These are phyloP conservation scores for Pocillopora damicornis DNA, from an alignment of 64 coral and sea anemone species.

Conservation along the genomic window DNA sequence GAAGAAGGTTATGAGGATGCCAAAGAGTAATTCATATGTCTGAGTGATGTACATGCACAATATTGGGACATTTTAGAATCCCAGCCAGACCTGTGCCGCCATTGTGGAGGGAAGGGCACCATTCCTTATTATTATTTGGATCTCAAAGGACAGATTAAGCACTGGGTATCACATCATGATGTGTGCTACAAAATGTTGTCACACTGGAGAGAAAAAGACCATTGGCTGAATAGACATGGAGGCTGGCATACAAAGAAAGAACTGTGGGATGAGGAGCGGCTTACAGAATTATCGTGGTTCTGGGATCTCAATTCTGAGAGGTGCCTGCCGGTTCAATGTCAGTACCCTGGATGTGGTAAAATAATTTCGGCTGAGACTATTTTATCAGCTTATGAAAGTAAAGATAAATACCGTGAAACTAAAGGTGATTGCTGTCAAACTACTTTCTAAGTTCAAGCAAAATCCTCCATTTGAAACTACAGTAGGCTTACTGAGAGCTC, in stretches of 20 bases:
- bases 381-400: background rate
- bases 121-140: constrained; percentile 73
- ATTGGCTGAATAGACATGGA: constrained; percentile 60
- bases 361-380: constrained; percentile 32
- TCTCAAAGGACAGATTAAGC: constrained; percentile 70
- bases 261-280: constrained; percentile 71
- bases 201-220: constrained; percentile 78
- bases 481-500: no score
- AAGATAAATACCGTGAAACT: no score
- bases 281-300: constrained; percentile 70
- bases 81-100: constrained; percentile 12
- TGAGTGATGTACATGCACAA: constrained; percentile 39
- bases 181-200: constrained; percentile 65
- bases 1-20: constrained; percentile 60
- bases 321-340: constrained; percentile 35
- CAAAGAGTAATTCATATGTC: constrained; percentile 60
- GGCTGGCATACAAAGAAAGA: constrained; percentile 54
- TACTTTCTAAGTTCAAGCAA: no score
- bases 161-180: constrained; percentile 39
- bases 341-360: background rate
- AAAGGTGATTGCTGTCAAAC: no score
- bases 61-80: constrained; percentile 63
- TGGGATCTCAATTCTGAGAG: background rate
- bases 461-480: no score
- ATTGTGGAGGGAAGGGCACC: constrained; percentile 50